phyloP scores from a whole-genome alignment of 2,888 invertebrate species.

The Limnephilus rhombicus region DNA sequence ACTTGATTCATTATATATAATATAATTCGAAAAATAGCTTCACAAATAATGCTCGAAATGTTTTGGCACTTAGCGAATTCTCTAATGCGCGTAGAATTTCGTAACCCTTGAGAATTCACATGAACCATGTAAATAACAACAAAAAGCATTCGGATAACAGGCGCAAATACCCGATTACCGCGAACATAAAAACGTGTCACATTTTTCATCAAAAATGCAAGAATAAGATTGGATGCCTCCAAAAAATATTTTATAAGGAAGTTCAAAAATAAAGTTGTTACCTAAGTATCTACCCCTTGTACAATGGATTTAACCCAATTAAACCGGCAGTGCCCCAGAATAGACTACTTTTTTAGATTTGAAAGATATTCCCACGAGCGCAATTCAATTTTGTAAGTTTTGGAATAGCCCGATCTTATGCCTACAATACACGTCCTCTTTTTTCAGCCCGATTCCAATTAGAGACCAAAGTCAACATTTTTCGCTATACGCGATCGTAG shows the following conservation, averaged over 20 bases:
- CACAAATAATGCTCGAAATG: not conserved
- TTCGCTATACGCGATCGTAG: no score
- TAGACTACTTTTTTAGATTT: not conserved
- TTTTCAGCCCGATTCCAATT: no score
- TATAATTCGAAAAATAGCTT: not conserved
- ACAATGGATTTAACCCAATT: no score
- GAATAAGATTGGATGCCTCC: not conserved
- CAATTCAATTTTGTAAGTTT: not conserved
- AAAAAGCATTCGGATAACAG: not conserved
- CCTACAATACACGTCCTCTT: no score
- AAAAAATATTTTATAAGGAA: not conserved
- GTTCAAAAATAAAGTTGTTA: no score
- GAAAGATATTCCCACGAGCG: not conserved
- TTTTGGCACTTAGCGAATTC: not conserved
- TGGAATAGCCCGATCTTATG: not conserved
- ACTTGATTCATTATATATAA: not conserved
- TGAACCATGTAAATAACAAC: not conserved
- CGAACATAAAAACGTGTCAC: not conserved
- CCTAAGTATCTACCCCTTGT: no score
- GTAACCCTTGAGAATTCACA: not conserved
- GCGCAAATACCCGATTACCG: not conserved
- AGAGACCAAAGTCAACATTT: no score
- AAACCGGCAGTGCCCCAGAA: not conserved
- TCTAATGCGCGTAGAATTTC: not conserved
- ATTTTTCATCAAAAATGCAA: not conserved